Conservation (phyloP, 2,888 invertebrate species). For the Enchytraeus crypticus region DNA sequence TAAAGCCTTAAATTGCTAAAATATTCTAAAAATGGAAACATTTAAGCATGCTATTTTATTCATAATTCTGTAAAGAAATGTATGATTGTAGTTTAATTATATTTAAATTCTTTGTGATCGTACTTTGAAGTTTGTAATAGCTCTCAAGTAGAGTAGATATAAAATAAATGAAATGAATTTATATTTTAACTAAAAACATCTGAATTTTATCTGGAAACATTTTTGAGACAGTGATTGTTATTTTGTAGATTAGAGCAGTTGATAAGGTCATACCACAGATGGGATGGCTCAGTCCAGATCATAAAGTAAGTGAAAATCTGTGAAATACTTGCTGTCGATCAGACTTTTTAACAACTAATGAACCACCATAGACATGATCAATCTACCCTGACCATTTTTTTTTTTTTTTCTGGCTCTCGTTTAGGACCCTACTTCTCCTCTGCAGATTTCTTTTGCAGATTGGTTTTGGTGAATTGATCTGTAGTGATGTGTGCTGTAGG, state of each 20-base stretch:
- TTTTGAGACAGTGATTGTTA: background rate
- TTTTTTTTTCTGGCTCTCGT: no score
- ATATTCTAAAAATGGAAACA: background rate
- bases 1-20: background rate
- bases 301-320: conserved; percentile 50
- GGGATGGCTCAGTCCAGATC: conserved; percentile 73
- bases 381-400: no score
- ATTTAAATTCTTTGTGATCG: background rate
- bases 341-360: no score
- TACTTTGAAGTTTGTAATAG: background rate
- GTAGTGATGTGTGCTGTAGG: no score
- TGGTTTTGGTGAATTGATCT: no score
- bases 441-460: no score
- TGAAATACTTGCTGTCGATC: no score
- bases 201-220: background rate
- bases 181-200: background rate
- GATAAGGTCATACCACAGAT: conserved; percentile 89
- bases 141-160: background rate
- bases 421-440: no score
- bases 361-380: no score
- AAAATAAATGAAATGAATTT: background rate
- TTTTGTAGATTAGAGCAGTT: conserved; percentile 55
- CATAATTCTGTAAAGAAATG: background rate
- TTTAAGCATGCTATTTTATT: background rate
- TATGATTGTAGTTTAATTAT: background rate